phyloP scores from a whole-genome alignment of 2,113 vertebrate species.

The Podocnemis expansa region DNA sequence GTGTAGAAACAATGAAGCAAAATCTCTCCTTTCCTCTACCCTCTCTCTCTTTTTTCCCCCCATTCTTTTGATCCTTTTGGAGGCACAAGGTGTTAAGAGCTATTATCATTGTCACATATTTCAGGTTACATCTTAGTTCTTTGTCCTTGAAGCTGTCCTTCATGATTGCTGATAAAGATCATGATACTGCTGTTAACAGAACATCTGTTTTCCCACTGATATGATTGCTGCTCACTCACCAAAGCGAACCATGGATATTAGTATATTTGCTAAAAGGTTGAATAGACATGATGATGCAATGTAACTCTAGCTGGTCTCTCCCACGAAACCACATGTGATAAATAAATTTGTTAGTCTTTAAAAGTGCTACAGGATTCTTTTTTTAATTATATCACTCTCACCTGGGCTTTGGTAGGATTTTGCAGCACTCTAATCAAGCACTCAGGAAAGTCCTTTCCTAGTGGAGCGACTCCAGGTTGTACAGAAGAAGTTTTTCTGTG shows the following conservation, averaged over 20 bases:
- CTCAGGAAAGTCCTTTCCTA: neutral
- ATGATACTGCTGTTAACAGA: neutral
- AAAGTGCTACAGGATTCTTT: no score
- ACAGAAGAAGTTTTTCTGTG: neutral
- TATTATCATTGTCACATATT: neutral
- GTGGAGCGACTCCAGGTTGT: neutral
- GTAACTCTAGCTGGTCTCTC: neutral
- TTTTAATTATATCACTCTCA: neutral
- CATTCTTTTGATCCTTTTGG: fast-evolving
- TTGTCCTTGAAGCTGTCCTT: neutral
- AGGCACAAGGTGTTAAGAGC: neutral
- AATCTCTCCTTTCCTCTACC: neutral
- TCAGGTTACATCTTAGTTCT: neutral
- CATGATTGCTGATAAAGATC: neutral
- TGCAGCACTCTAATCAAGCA: neutral
- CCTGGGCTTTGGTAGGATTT: neutral
- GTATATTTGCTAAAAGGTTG: neutral
- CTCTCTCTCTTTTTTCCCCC: neutral
- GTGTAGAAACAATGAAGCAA: neutral
- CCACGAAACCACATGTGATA: no score
- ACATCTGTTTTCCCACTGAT: neutral
- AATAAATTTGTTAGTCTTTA: no score
- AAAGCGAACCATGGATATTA: neutral
- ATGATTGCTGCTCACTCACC: neutral
- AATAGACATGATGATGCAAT: neutral